Base-by-base conservation (phyloP, 2,888 invertebrate genomes). In the Melangyna quadrimaculata region DNA sequence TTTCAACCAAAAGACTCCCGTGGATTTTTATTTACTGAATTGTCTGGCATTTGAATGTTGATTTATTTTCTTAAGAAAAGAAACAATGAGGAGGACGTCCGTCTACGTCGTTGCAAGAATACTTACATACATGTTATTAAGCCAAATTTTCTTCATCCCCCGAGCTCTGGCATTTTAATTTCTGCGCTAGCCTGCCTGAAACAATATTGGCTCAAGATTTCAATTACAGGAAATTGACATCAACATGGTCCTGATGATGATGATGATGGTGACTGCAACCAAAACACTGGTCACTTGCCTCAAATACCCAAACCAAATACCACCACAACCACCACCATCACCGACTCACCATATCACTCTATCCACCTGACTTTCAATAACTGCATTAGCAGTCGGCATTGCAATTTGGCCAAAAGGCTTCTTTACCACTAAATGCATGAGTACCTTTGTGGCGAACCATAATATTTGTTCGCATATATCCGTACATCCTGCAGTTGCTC, bases 221-320 rank as follows among this genome's bases (percentile, higher is more conserved):
- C 57, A 70, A 81, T 81, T 77, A 75, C 51, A 51, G 48, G 40
- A 65, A 77, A 57, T 81, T 81, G 77, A 75, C 81, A 75, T 80
- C 65, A 45, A 51, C 32, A 48, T 78, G 45, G 17, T 48, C 61
- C 27, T 57, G 3, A 40, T 24, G 10, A 22, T 35, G 17, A 29
- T 57, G 19, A 57, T 59, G 35, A 24, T 35, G 63, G 72, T 51
- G 65, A n/a, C n/a, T 65, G 24, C 40, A 67, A 65, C 63, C 35
- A 63, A 53, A 61, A 71, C 57, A 67, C 6, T 40, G 48, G 40
- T 45, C 35, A 67, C 29, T 57, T 78, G n/a, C 4, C 53, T 67
- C 67, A 67, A 63, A 27, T 45, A 32, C 45, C 45, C 67, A 48
- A 35, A 67, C 35, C 67, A 51, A 59, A 37, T 22, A n/a, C 14